Percentiles rank a stretch among this genome's conserved stretches.
These are phyloP conservation scores for Neoseiulus cucumeris DNA, from an alignment of 1,140 invertebrate species.

Conservation along the genomic window DNA sequence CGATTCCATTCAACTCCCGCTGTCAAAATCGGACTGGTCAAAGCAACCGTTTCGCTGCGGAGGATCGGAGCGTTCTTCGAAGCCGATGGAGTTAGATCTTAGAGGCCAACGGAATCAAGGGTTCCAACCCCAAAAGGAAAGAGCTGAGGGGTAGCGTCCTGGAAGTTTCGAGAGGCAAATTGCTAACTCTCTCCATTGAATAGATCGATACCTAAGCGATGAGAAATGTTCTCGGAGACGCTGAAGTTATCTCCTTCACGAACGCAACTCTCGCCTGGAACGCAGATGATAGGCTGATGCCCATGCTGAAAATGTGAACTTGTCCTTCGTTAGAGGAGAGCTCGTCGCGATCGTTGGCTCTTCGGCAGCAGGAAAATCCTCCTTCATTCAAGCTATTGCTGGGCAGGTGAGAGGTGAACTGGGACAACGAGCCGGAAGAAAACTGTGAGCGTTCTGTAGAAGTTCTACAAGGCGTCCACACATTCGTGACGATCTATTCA, in stretches of 20 bases:
- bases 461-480: too few relatives aligned
- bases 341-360: slow-evolving; percentile 32
- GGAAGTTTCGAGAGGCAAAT: too few relatives aligned
- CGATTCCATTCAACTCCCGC: too few relatives aligned
- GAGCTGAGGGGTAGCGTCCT: too few relatives aligned
- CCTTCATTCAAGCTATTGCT: slow-evolving; percentile 33
- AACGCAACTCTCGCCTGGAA: slow-evolving; percentile 16
- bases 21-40: too few relatives aligned
- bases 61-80: too few relatives aligned
- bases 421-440: slow-evolving; percentile 29
- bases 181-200: too few relatives aligned
- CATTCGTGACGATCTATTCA: too few relatives aligned
- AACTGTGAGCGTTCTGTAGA: slow-evolving; percentile 35
- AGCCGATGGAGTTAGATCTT: too few relatives aligned
- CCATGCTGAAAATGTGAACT: slow-evolving; percentile 19
- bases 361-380: slow-evolving; percentile 35
- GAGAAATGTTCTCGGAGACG: neutral
- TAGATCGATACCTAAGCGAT: neutral
- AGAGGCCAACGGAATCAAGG: too few relatives aligned
- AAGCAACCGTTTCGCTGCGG: too few relatives aligned
- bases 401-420: slow-evolving; percentile 33
- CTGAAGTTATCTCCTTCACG: neutral
- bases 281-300: neutral
- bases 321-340: slow-evolving; percentile 34
- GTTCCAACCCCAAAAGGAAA: too few relatives aligned